Percentiles rank a stretch among this genome's conserved stretches.
These are phyloP conservation scores for Galerucella pusilla DNA, from an alignment of 2,888 invertebrate species.

Conservation along the genomic window DNA sequence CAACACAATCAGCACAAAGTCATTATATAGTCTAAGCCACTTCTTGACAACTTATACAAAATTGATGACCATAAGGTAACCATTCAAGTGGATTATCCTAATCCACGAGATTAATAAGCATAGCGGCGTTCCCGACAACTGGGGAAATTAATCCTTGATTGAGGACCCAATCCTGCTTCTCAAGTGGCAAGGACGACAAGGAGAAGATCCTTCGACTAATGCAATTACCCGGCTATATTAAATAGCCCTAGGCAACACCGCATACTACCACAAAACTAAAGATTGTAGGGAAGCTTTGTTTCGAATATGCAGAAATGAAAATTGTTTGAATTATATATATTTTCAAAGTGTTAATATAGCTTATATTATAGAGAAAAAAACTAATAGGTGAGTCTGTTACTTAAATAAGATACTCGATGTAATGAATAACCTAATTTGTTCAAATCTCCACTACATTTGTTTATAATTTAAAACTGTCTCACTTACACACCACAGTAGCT, in stretches of 20 bases:
- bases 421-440: too few species aligned
- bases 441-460: too few species aligned
- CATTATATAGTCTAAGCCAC: conserved; percentile 11
- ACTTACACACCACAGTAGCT: too few species aligned
- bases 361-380: too few species aligned
- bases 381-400: too few species aligned
- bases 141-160: conserved; percentile 36
- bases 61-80: conserved; percentile 24
- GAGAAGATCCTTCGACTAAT: conserved; percentile 20
- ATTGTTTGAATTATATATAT: not conserved
- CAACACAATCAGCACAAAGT: not conserved
- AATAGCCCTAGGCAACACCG: conserved; percentile 3
- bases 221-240: conserved; percentile 22
- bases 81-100: conserved; percentile 29
- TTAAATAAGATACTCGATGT: too few species aligned
- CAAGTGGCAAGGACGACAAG: conserved; percentile 21
- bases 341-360: too few species aligned
- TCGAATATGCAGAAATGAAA: not conserved
- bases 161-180: conserved; percentile 20
- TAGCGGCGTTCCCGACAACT: conserved; percentile 30
- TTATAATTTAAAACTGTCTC: too few species aligned
- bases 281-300: not conserved
- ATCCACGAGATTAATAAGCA: conserved; percentile 32
- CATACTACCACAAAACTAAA: conserved; percentile 1
- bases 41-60: conserved; percentile 23